Evolutionary conservation across 1,140 invertebrate species (phyloP).

Genomic region (Drosophila pectinifera): DNA sequence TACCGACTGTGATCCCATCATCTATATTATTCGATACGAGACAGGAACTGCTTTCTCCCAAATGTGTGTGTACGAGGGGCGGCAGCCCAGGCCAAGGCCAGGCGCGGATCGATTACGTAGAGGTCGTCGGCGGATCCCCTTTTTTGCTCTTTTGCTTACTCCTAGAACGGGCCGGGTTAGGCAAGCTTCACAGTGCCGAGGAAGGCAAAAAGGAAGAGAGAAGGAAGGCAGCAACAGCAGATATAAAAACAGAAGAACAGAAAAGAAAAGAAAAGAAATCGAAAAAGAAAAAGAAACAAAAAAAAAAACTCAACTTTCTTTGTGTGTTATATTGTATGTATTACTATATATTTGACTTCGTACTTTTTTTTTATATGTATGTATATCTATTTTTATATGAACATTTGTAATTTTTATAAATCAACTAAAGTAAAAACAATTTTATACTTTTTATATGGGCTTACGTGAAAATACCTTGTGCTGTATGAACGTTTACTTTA

Average conservation of each 20-base stretch:
- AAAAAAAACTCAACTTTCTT: slow-evolving; percentile 34
- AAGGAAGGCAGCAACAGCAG: background rate
- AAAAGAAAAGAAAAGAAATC: background rate
- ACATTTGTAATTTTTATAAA: slow-evolving; percentile 80
- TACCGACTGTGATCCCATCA: slow-evolving; percentile 5
- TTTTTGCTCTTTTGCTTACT: slow-evolving; percentile 11
- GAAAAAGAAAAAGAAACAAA: background rate
- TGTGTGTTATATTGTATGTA: slow-evolving; percentile 60
- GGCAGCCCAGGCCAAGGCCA: too few species aligned
- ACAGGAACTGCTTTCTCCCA: background rate
- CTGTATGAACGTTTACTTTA: slow-evolving; percentile 75
- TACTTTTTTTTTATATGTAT: slow-evolving; percentile 65
- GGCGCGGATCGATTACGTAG: too few species aligned
- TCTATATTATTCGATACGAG: background rate
- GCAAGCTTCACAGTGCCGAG: background rate
- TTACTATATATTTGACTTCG: slow-evolving; percentile 75
- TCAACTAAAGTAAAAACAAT: slow-evolving; percentile 60
- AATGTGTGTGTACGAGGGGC: too few species aligned
- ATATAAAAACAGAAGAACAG: background rate
- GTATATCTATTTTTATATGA: slow-evolving; percentile 81
- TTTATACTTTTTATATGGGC: slow-evolving; percentile 81
- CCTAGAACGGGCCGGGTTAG: slow-evolving; percentile 5
- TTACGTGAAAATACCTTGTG: slow-evolving; percentile 73
- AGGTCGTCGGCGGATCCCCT: background rate
- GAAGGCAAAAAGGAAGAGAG: background rate